phyloP scores from a whole-genome alignment of 2,113 vertebrate species.

The Addax nasomaculatus region DNA sequence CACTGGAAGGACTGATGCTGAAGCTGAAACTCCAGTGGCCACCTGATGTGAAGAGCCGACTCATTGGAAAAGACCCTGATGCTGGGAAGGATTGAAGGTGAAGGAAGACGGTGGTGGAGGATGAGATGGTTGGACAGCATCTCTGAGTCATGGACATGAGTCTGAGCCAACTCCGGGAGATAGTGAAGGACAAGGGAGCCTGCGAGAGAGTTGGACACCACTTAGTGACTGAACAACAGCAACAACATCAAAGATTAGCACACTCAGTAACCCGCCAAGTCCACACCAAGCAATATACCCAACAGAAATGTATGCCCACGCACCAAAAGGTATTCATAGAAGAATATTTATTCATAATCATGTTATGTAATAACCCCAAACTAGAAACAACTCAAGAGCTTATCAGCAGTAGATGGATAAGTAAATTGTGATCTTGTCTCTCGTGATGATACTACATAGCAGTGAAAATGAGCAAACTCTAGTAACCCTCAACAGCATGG shows the following conservation, averaged over 20 bases:
- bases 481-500: not conserved
- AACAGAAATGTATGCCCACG: not conserved
- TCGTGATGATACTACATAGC: not conserved
- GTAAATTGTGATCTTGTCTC: not conserved
- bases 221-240: not conserved
- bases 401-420: not conserved
- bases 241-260: not conserved
- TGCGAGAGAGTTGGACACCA: not conserved
- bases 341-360: not conserved
- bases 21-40: not conserved
- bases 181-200: not conserved
- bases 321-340: not conserved
- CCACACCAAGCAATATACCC: not conserved
- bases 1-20: not conserved
- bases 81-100: not conserved
- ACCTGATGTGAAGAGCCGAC: not conserved
- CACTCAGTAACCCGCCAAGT: not conserved
- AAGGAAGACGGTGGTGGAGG: not conserved
- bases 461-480: not conserved
- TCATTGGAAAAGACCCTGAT: not conserved
- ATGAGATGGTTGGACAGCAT: not conserved
- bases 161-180: not conserved
- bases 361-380: not conserved
- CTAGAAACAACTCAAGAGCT: not conserved
- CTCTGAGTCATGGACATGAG: not conserved